phyloP scores from a whole-genome alignment of 2,797 vertebrate genomes.

The Mallotus villosus region DNA sequence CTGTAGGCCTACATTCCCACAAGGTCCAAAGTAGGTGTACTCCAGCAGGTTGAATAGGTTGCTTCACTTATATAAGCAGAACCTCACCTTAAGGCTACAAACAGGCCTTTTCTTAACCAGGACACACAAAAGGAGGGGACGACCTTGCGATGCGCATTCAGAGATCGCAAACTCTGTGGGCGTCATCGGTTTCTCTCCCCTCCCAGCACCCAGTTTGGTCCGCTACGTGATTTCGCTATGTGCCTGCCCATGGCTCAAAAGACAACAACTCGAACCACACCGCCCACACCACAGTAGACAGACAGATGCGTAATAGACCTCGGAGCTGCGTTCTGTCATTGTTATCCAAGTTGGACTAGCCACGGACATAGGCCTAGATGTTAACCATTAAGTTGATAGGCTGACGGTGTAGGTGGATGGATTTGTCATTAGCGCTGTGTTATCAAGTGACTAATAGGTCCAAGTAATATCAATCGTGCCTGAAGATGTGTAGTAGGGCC shows the following conservation, averaged over 20 bases:
- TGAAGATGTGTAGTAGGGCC: not conserved
- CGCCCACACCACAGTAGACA: constrained; percentile 5
- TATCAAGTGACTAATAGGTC: constrained; percentile 5
- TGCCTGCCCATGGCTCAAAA: constrained; percentile 11
- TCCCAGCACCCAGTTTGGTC: constrained; percentile 2
- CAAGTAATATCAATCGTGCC: not conserved
- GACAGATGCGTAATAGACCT: not conserved
- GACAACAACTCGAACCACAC: constrained; percentile 6
- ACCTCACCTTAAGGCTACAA: not conserved
- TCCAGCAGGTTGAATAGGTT: not conserved
- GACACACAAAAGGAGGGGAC: not conserved
- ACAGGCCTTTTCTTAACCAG: not conserved
- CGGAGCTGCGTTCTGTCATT: not conserved
- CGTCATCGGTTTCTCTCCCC: not conserved
- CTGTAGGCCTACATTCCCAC: not conserved
- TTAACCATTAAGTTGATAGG: not conserved
- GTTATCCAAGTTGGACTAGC: not conserved
- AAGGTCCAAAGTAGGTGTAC: not conserved
- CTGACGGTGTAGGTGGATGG: not conserved
- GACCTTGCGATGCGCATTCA: not conserved
- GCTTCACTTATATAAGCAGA: constrained; percentile 1
- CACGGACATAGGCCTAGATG: not conserved
- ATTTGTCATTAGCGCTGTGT: not conserved
- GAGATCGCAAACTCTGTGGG: not conserved
- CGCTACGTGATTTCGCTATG: not conserved